Evolutionary conservation across 2,113 vertebrate genomes (phyloP).

Genomic region (Podarcis cretensis): DNA sequence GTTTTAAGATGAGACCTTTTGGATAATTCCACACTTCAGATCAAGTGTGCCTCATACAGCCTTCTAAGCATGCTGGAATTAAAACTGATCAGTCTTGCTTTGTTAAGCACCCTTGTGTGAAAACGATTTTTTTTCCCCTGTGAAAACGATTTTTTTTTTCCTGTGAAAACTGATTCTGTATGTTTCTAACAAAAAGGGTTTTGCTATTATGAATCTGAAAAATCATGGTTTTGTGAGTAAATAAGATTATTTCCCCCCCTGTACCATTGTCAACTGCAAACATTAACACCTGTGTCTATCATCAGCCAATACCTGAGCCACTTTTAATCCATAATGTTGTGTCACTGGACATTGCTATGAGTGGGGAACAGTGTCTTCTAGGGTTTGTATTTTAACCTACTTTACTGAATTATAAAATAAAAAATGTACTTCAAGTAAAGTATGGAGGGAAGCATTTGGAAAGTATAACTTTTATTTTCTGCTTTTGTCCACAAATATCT

Average conservation of each 20-base stretch:
- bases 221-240: neutral
- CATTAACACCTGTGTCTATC: neutral
- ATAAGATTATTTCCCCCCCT: neutral
- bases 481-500: conserved; percentile 31
- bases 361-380: conserved; percentile 4
- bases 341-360: conserved; percentile 26
- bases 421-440: conserved; percentile 11
- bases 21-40: neutral
- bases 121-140: neutral
- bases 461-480: conserved; percentile 39
- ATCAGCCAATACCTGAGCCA: neutral
- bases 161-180: neutral
- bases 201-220: neutral
- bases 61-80: neutral
- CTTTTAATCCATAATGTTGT: neutral
- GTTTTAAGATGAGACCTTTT: neutral
- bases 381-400: conserved; percentile 22
- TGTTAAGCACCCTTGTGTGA: neutral
- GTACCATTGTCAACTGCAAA: neutral
- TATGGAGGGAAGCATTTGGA: conserved; percentile 36
- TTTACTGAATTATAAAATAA: conserved; percentile 14
- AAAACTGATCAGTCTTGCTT: neutral
- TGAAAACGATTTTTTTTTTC: conserved; percentile 10
- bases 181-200: too few relatives aligned
- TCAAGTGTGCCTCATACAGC: neutral